phyloP scores from a whole-genome alignment of 2,113 vertebrate genomes.

The Falcunculus frontatus region DNA sequence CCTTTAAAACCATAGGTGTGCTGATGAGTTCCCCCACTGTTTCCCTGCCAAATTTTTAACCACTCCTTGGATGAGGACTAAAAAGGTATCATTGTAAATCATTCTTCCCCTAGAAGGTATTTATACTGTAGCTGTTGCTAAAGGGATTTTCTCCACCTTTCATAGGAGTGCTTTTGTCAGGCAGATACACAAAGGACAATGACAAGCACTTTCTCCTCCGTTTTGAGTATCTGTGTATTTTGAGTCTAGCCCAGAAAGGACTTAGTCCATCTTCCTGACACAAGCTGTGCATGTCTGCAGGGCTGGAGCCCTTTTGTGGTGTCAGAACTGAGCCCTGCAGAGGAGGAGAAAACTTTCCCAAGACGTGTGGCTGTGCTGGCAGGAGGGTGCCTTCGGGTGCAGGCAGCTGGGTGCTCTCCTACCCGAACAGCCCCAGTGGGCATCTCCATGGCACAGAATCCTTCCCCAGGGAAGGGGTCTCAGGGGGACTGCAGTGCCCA shows the following conservation, averaged over 20 bases:
- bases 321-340: background rate
- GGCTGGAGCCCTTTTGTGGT: rapidly evolving
- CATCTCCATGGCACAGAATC: background rate
- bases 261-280: background rate
- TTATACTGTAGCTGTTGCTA: background rate
- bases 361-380: background rate
- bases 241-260: background rate
- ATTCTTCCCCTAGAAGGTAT: background rate
- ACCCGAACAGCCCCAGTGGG: background rate
- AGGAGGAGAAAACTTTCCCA: background rate
- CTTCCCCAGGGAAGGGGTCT: background rate
- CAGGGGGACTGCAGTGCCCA: background rate
- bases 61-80: background rate
- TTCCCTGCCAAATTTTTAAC: conserved; percentile 22
- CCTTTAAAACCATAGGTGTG: background rate
- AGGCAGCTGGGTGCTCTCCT: background rate
- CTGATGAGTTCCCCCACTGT: background rate
- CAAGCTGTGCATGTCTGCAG: background rate
- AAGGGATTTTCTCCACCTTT: background rate
- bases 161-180: background rate
- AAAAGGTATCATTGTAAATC: background rate
- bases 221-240: background rate
- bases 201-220: background rate
- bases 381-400: background rate
- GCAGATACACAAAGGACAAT: background rate